These are phyloP conservation scores for Eudorcas thomsonii DNA, from an alignment of 2,113 vertebrate species.

Conservation along the genomic window DNA sequence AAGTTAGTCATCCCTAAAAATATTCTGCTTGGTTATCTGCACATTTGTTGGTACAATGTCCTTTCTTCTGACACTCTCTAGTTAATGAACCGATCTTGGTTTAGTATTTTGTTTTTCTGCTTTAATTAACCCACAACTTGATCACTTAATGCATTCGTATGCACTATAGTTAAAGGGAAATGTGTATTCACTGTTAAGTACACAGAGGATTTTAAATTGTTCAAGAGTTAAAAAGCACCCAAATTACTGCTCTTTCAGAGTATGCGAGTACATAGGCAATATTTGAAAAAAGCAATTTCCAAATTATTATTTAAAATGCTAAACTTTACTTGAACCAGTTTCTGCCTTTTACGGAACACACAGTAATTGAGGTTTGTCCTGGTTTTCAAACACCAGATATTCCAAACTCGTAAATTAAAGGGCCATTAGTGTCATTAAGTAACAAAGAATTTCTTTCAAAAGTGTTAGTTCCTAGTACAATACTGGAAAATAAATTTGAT, in stretches of 20 bases:
- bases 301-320: slow-evolving; percentile 8
- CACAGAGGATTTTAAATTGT: not conserved
- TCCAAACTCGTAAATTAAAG: not conserved
- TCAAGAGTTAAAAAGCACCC: not conserved
- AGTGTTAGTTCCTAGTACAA: not conserved
- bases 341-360: not conserved
- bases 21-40: not conserved
- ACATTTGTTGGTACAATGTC: not conserved
- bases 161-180: not conserved
- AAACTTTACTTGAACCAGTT: not conserved
- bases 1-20: not conserved
- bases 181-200: not conserved
- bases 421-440: not conserved
- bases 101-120: not conserved
- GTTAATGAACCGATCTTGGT: not conserved
- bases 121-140: not conserved
- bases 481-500: not conserved
- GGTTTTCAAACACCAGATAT: not conserved
- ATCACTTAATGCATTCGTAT: not conserved
- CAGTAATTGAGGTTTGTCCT: not conserved
- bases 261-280: not conserved
- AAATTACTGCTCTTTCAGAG: not conserved
- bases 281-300: not conserved
- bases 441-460: not conserved
- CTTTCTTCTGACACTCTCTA: not conserved